These are phyloP conservation scores for Myotis daubentonii DNA, from an alignment of 2,797 vertebrate genomes.

Conservation along the genomic window DNA sequence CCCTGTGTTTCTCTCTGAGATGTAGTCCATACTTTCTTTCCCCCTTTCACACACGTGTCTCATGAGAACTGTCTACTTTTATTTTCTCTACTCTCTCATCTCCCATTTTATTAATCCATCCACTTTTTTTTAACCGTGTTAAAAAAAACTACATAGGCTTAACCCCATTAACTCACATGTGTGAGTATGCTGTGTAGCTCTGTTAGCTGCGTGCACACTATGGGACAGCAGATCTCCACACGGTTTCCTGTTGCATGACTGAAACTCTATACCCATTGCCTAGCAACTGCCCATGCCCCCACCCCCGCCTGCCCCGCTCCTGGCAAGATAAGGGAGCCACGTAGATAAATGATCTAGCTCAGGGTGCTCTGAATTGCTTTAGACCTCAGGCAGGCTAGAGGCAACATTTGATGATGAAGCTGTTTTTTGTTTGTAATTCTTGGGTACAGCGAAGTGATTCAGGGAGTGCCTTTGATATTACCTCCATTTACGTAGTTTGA, in stretches of 20 bases:
- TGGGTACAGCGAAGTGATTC: background rate
- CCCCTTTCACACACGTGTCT: background rate
- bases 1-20: background rate
- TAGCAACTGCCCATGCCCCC: too few relatives aligned
- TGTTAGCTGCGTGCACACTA: background rate
- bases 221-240: background rate
- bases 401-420: conserved; percentile 11
- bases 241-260: background rate
- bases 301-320: background rate
- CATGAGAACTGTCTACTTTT: background rate
- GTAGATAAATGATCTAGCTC: background rate
- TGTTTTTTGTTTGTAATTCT: conserved; percentile 47
- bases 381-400: background rate
- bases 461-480: conserved; percentile 17
- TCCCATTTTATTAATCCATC: background rate
- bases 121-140: background rate
- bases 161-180: background rate
- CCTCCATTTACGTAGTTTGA: conserved; percentile 24
- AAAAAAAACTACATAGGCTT: background rate
- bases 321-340: background rate
- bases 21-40: background rate
- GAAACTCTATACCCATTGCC: background rate
- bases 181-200: background rate
- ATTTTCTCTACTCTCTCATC: background rate
- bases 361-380: background rate